Evolutionary conservation across 1,140 invertebrate species (phyloP).

Genomic region (Drosophila ironensis): DNA sequence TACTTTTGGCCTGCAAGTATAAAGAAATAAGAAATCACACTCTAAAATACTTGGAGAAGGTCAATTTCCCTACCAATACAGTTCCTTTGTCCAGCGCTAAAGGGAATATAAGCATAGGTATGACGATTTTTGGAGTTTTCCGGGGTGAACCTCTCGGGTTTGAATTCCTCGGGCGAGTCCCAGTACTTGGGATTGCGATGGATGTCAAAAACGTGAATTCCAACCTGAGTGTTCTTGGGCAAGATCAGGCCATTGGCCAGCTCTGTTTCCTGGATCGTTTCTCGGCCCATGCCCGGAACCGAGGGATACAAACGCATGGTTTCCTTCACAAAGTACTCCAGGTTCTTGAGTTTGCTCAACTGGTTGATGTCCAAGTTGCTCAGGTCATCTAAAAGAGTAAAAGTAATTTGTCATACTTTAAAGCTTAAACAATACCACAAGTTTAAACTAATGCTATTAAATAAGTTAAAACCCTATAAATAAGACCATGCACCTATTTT

Average conservation of each 20-base stretch:
- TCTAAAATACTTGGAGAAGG: no score
- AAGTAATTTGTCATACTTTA: neutral
- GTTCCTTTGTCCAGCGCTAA: constrained; percentile 82
- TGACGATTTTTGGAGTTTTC: constrained; percentile 84
- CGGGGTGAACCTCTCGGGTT: constrained; percentile 88
- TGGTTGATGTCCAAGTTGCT: constrained; percentile 83
- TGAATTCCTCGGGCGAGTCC: constrained; percentile 88
- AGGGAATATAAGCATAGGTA: constrained; percentile 85
- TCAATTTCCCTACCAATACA: constrained; percentile 65
- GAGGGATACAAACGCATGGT: constrained; percentile 86
- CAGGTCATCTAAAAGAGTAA: constrained; percentile 38
- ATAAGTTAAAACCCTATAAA: no score
- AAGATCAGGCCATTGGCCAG: constrained; percentile 78
- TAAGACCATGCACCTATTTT: no score
- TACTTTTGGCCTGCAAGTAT: constrained; percentile 83
- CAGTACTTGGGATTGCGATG: constrained; percentile 85
- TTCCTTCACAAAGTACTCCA: constrained; percentile 87
- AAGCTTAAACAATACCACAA: no score
- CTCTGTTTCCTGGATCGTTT: constrained; percentile 82
- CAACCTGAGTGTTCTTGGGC: constrained; percentile 82
- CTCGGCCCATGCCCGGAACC: constrained; percentile 86
- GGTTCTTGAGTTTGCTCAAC: constrained; percentile 85
- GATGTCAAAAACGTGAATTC: constrained; percentile 83
- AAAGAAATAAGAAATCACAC: neutral
- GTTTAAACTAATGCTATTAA: no score